Percentiles rank a stretch among this genome's conserved stretches.
These are phyloP conservation scores for Alexandromys fortis DNA, from an alignment of 2,113 vertebrate genomes.

Conservation along the genomic window DNA sequence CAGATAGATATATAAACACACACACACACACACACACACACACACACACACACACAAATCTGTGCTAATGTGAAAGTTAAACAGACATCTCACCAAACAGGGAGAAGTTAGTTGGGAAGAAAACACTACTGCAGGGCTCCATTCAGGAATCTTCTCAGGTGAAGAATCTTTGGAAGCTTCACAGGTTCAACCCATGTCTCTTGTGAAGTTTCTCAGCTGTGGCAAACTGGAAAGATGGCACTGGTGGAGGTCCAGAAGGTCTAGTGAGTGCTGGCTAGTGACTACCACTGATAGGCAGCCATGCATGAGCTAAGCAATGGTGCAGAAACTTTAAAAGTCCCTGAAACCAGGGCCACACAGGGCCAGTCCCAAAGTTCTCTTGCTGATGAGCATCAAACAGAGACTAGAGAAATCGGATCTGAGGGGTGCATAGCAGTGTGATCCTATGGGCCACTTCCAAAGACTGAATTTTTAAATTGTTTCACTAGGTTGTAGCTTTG, in stretches of 20 bases:
- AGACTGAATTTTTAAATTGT: not conserved
- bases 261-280: not conserved
- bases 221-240: not conserved
- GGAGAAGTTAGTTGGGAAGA: not conserved
- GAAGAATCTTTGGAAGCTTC: not conserved
- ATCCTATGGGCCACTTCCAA: not conserved
- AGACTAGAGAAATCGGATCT: not conserved
- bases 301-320: not conserved
- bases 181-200: not conserved
- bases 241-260: not conserved
- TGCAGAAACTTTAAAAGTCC: not conserved
- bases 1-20: not conserved
- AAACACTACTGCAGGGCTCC: not conserved
- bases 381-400: not conserved
- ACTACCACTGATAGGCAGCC: not conserved
- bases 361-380: not conserved
- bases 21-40: not conserved
- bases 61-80: not conserved
- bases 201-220: not conserved
- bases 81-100: not conserved
- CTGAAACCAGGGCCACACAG: not conserved
- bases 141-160: not conserved
- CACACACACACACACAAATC: not conserved
- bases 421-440: not conserved
- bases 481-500: not conserved